Evolutionary conservation across 2,888 invertebrate genomes (phyloP).

Genomic region (Cephus nigrinus): DNA sequence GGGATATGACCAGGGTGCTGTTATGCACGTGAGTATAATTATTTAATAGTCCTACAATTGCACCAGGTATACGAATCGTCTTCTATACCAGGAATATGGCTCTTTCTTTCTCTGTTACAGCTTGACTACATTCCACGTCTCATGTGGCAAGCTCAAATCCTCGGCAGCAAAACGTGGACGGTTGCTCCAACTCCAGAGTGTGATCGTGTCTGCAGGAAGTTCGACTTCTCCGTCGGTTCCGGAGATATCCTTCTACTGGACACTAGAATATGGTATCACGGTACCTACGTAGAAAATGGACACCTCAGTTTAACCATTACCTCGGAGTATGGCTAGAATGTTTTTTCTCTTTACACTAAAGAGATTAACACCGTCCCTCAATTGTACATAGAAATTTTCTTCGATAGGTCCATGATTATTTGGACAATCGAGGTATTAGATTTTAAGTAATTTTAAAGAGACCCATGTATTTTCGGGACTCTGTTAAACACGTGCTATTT

Average conservation of each 20-base stretch:
- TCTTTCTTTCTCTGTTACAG: slow-evolving; percentile 67
- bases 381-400: not conserved
- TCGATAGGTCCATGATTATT: not conserved
- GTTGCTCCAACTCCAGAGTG: slow-evolving; percentile 89
- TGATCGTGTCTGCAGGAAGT: slow-evolving; percentile 78
- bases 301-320: slow-evolving; percentile 89
- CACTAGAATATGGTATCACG: slow-evolving; percentile 92
- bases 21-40: slow-evolving; percentile 81
- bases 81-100: not conserved
- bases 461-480: not conserved
- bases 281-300: slow-evolving; percentile 83
- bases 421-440: not conserved
- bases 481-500: not conserved
- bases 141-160: slow-evolving; percentile 94
- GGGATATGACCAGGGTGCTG: slow-evolving; percentile 90
- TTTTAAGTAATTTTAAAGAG: not conserved
- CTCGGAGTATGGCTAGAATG: slow-evolving; percentile 85
- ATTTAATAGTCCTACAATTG: not conserved
- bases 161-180: slow-evolving; percentile 87
- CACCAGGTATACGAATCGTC: not conserved
- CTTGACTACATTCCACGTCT: slow-evolving; percentile 90
- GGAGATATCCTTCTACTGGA: slow-evolving; percentile 93
- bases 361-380: not conserved
- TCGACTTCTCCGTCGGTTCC: slow-evolving; percentile 83
- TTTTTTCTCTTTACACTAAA: slow-evolving; percentile 11